Evolutionary conservation across 2,113 vertebrate genomes (phyloP), one percentile per base, ranked within the genome.

Genomic region (Pyrgilauda ruficollis): DNA sequence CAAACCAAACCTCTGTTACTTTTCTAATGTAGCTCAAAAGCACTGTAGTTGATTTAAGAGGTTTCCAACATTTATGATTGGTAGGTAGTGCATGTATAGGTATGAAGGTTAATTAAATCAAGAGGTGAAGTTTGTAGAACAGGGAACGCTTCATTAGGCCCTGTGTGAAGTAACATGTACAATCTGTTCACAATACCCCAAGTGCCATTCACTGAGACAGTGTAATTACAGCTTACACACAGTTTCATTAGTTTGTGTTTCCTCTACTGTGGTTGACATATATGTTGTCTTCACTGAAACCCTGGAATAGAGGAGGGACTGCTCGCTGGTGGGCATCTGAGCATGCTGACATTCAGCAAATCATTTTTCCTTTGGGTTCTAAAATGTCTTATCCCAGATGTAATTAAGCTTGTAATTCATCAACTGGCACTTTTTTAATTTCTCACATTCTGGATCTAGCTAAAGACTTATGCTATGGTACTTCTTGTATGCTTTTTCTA

Each of bases 131-230:
- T 97, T 95, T 97, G 97, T 97, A 96, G 95, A 97, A 97, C 97
- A 98, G 24, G 75, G 85, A 94, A 96, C 23, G 97, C 97, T 90
- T 97, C 97, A 96, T 97, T 98, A 98, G 96, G 95, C 95, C 92
- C 91, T 91, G 94, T 67, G 86, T 93, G 97, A 97, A 90, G 82
- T 80, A 96, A 96, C 91, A n/a, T 13, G 68, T 92, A 83, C 77
- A 92, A 84, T 96, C 97, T 77, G 94, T 96, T 97, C 94, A 11
- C 63, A 82, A 89, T 91, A 89, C 87, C 95, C 88, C n/a, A 49
- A 72, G 76, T 75, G 55, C 95, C 90, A 95, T 96, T 94, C 64
- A 70, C 44, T 76, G 94, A 92, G 94, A 95, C 83, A 95, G 73
- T 96, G 96, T 98, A 97, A 98, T 97, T 97, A 97, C 96, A 96